Base-by-base conservation (phyloP, 2,113 vertebrate genomes). In the Willisornis vidua region DNA sequence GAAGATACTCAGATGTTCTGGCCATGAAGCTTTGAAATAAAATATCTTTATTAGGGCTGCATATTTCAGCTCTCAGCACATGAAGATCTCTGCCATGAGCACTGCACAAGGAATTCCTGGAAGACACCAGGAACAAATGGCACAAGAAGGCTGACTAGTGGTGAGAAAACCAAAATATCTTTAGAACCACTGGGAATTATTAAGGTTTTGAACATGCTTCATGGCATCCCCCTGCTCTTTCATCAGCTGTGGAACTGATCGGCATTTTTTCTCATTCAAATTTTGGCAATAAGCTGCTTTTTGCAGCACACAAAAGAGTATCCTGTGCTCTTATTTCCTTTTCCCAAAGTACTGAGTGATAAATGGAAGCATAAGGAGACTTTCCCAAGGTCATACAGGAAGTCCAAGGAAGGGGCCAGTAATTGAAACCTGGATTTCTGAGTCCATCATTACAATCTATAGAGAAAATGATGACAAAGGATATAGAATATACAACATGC, bases 41-140 rank as follows among this genome's bases (percentile, higher is more conserved):
- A 95, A 91, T 77, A 83, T 83, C 87, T 61, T 88, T 92, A 67
- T 96, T 94, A 92, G 24, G 51, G 68, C 85, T 93, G 79, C 75
- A 35, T 54, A 31, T 88, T 96, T 94, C 85, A 80, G 52, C 83
- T 95, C 93, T 92, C 79, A 74, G 24, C 46, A 68, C 59, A 78
- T 61, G 62, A 52, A 78, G 79, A 33, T 48, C 37, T 24, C 33
- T 89, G 75, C 0, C 20, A 70, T 70, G 78, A 89, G 74, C 54
- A 25, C 54, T 83, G 81, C 75, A 22, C 72, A 72, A 94, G 90
- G 88, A 95, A 84, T 88, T 86, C 88, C 83, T 94, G 92, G 92
- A 90, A 95, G 74, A 48, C 87, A 93, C 39, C 25, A 28, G 49
- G 51, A 71, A 13, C 82, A 88, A 95, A 91, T 7, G 72, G 79